phyloP scores from a whole-genome alignment of 1,140 invertebrate species.

The Drosophila mayri region DNA sequence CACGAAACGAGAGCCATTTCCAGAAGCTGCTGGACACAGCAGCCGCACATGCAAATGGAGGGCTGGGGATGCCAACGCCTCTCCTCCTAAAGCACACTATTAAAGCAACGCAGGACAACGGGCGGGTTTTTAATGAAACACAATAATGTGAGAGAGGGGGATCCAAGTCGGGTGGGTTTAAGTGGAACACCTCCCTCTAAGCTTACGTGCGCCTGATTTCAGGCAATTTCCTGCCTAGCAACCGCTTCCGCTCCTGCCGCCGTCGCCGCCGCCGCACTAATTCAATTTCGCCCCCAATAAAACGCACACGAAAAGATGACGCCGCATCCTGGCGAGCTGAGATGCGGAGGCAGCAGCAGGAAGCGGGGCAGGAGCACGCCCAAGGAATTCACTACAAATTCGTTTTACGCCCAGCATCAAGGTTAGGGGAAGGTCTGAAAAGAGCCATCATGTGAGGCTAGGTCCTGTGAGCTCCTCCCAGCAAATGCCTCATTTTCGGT shows the following conservation, averaged over 20 bases:
- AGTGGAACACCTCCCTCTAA: slow-evolving; percentile 16
- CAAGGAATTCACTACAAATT: slow-evolving; percentile 73
- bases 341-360: background rate
- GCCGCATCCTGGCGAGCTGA: slow-evolving; percentile 42
- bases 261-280: slow-evolving; percentile 57
- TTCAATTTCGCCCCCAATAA: slow-evolving; percentile 78
- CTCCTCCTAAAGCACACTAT: slow-evolving; percentile 10
- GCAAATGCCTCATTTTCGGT: slow-evolving; percentile 58
- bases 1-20: slow-evolving; percentile 65
- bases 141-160: slow-evolving; percentile 15
- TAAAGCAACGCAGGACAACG: slow-evolving; percentile 46
- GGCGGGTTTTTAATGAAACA: slow-evolving; percentile 71
- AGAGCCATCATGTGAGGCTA: slow-evolving; percentile 25
- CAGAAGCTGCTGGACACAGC: slow-evolving; percentile 32
- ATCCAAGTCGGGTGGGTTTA: slow-evolving; percentile 15
- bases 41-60: slow-evolving; percentile 64
- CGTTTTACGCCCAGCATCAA: slow-evolving; percentile 55
- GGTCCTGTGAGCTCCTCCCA: too few species aligned
- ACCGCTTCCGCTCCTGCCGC: slow-evolving; percentile 73
- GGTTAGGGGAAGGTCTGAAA: background rate
- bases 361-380: slow-evolving; percentile 3
- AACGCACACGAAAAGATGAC: slow-evolving; percentile 67
- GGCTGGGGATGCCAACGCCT: slow-evolving; percentile 6
- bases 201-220: slow-evolving; percentile 77
- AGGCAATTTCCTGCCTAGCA: slow-evolving; percentile 81